A percentile compares a stretch with the other conserved stretches of the same genome.
These are phyloP conservation scores for Macroteleia sp. DNA, from an alignment of 2,888 invertebrate genomes.

Conservation along the genomic window DNA sequence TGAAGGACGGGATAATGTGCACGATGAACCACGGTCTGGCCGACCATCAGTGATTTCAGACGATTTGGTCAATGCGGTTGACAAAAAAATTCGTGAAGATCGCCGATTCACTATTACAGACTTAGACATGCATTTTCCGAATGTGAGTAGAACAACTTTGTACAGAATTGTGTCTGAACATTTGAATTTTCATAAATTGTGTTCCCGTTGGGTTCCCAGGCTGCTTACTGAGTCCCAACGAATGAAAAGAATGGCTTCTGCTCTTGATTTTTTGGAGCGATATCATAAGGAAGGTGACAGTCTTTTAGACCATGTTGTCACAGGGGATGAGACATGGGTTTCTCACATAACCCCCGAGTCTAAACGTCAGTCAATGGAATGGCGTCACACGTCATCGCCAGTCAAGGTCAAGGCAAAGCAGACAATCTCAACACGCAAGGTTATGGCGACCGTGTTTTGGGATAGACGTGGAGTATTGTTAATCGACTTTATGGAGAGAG, in stretches of 20 bases:
- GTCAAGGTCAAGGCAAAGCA: background rate
- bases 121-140: background rate
- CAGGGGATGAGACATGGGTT: conserved; percentile 47
- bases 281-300: conserved; percentile 63
- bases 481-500: too few relatives aligned
- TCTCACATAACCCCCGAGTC: background rate
- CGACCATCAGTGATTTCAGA: too few relatives aligned
- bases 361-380: conserved; percentile 12
- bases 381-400: background rate
- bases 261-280: background rate
- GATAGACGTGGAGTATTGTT: background rate
- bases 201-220: conserved; percentile 50
- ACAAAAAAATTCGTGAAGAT: background rate
- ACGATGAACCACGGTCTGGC: too few relatives aligned
- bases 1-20: too few relatives aligned
- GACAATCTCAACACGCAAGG: background rate
- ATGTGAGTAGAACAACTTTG: background rate
- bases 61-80: background rate
- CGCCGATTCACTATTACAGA: background rate
- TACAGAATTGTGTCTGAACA: background rate
- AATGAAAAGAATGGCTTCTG: background rate
- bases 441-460: background rate
- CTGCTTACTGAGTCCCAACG: background rate
- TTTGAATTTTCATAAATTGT: background rate
- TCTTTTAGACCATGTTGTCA: conserved; percentile 60